A percentile compares a stretch with the other conserved stretches of the same genome.
phyloP scores from a whole-genome alignment of 1,140 invertebrate genomes.

The Drosophila equinoxialis region DNA sequence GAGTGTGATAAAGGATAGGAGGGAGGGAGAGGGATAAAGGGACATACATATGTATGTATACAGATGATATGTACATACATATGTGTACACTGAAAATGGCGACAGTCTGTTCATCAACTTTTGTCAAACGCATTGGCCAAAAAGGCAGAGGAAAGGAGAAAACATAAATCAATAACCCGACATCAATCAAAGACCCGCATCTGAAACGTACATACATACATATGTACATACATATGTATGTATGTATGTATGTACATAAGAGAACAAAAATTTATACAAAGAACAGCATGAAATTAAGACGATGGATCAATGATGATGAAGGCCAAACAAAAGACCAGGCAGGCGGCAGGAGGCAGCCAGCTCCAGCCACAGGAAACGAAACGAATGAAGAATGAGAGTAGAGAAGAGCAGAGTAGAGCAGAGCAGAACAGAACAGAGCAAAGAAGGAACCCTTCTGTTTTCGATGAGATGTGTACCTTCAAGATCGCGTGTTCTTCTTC shows the following conservation, averaged over 20 bases:
- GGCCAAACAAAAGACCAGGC: constrained; percentile 19
- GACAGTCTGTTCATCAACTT: constrained; percentile 47
- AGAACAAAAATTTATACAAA: constrained; percentile 17
- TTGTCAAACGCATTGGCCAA: constrained; percentile 55
- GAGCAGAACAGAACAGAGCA: background rate
- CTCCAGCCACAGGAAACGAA: background rate
- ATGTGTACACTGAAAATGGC: constrained; percentile 5
- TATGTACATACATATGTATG: background rate
- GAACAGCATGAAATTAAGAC: constrained; percentile 61
- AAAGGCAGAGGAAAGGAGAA: constrained; percentile 29
- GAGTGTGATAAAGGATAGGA: background rate
- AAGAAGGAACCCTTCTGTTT: constrained; percentile 13
- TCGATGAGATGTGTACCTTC: background rate
- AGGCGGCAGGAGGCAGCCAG: background rate
- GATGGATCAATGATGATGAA: constrained; percentile 50
- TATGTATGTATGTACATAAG: background rate
- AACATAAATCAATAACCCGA: constrained; percentile 61
- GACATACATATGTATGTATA: too few species aligned
- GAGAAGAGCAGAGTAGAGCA: too few species aligned
- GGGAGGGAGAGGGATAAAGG: background rate
- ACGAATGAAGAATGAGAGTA: constrained; percentile 9
- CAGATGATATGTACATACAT: too few species aligned
- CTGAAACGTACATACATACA: background rate
- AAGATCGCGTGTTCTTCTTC: constrained; percentile 66
- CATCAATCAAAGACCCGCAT: constrained; percentile 53